Evolutionary conservation across 2,888 invertebrate genomes (phyloP).

Genomic region (Seladonia tumulorum): DNA sequence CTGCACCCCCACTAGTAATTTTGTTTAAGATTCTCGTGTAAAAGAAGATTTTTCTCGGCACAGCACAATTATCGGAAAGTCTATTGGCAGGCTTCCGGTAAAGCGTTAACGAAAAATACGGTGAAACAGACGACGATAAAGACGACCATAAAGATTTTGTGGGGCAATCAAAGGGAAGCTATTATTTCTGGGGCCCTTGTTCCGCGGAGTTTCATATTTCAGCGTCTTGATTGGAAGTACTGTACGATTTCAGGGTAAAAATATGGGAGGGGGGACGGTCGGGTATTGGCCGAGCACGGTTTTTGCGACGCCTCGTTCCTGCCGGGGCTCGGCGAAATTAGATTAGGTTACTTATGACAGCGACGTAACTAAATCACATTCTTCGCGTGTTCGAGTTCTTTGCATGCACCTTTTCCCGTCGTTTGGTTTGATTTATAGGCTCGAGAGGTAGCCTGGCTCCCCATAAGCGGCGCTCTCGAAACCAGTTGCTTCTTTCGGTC

Average conservation of each 20-base stretch:
- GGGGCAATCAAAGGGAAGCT: neutral
- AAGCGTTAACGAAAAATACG: neutral
- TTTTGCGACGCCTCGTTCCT: constrained; percentile 35
- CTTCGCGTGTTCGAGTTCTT: constrained; percentile 63
- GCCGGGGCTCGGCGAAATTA: constrained; percentile 57
- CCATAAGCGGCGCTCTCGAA: constrained; percentile 62
- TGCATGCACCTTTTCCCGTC: constrained; percentile 59
- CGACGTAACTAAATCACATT: constrained; percentile 68
- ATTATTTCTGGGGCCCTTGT: neutral
- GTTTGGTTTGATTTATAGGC: constrained; percentile 65
- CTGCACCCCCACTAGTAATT: too few relatives aligned
- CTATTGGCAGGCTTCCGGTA: too few relatives aligned
- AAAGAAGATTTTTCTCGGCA: too few relatives aligned
- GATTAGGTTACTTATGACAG: constrained; percentile 65
- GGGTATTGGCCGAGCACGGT: constrained; percentile 31
- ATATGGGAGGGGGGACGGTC: neutral
- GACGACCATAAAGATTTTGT: neutral
- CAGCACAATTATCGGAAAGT: too few relatives aligned
- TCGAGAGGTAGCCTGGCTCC: constrained; percentile 56
- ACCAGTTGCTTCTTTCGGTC: constrained; percentile 66
- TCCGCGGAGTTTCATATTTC: constrained; percentile 17
- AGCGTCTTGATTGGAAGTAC: constrained; percentile 2
- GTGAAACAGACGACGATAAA: neutral
- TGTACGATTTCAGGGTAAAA: constrained; percentile 6
- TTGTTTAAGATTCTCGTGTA: too few relatives aligned